These are phyloP conservation scores for Steatocranus sp. DNA, from an alignment of 2,797 vertebrate genomes.

Conservation along the genomic window DNA sequence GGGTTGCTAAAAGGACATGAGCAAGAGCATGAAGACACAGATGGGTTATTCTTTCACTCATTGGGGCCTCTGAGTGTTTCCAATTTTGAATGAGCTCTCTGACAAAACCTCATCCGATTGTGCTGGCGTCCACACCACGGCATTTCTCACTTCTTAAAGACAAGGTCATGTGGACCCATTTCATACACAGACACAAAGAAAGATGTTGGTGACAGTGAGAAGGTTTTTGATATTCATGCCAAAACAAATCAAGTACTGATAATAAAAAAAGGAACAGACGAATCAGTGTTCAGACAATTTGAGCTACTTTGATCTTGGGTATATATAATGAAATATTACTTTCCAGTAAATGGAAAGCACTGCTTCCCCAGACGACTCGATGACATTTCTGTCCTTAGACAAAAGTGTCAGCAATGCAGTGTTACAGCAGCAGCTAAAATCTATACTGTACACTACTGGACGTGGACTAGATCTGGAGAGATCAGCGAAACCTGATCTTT, in stretches of 20 bases:
- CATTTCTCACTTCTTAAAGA: conserved; percentile 6
- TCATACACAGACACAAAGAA: background rate
- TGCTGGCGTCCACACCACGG: background rate
- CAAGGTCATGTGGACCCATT: conserved; percentile 16
- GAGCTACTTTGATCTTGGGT: background rate
- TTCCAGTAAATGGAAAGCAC: background rate
- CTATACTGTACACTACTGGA: background rate
- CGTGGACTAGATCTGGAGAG: conserved; percentile 13
- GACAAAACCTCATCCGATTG: background rate
- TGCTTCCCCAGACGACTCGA: background rate
- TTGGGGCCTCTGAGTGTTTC: background rate
- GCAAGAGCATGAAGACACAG: background rate
- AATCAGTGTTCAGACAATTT: background rate
- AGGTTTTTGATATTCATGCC: background rate
- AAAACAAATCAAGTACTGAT: background rate
- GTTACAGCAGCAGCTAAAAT: background rate
- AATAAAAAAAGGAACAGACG: background rate
- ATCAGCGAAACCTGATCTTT: conserved; percentile 49
- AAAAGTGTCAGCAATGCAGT: conserved; percentile 5
- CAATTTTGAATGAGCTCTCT: conserved; percentile 3
- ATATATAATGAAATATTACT: background rate
- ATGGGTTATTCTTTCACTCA: background rate
- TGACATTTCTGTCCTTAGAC: background rate
- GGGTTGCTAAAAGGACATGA: background rate
- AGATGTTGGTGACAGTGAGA: background rate